phyloP scores from a whole-genome alignment of 2,888 invertebrate species.

The Phrixothrix hirtus region DNA sequence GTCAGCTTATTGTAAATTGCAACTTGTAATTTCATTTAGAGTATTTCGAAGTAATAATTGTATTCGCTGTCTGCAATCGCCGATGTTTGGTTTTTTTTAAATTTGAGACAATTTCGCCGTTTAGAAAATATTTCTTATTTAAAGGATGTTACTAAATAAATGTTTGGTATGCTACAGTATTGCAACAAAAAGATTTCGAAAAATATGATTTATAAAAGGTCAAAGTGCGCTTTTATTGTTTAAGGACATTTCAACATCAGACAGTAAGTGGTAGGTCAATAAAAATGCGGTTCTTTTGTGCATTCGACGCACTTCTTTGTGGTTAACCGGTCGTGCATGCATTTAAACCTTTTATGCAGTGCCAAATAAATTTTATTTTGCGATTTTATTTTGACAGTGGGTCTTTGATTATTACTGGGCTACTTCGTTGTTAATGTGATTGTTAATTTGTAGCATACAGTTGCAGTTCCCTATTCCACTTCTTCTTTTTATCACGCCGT shows the following conservation, averaged over 20 bases:
- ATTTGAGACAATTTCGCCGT: too few relatives aligned
- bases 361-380: constrained; percentile 22
- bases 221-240: constrained; percentile 9
- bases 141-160: background rate
- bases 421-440: constrained; percentile 4
- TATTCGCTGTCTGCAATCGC: too few relatives aligned
- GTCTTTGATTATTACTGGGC: constrained; percentile 7
- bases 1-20: background rate
- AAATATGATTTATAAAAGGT: too few relatives aligned
- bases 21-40: too few relatives aligned
- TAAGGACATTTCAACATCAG: constrained; percentile 19
- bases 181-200: too few relatives aligned
- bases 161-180: too few relatives aligned
- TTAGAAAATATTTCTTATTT: background rate
- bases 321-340: constrained; percentile 28
- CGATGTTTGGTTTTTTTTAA: too few relatives aligned
- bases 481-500: too few relatives aligned
- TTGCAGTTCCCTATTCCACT: constrained; percentile 1
- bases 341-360: constrained; percentile 18
- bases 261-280: constrained; percentile 29
- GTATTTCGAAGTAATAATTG: too few relatives aligned
- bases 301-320: constrained; percentile 33
- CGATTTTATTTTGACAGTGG: constrained; percentile 25
- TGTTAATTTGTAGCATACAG: constrained; percentile 16
- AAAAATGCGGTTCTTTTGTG: constrained; percentile 35